Percentiles rank a stretch among this genome's conserved stretches.
Evolutionary conservation across 2,888 invertebrate species (phyloP).

Genomic region (Gortyna flavago): DNA sequence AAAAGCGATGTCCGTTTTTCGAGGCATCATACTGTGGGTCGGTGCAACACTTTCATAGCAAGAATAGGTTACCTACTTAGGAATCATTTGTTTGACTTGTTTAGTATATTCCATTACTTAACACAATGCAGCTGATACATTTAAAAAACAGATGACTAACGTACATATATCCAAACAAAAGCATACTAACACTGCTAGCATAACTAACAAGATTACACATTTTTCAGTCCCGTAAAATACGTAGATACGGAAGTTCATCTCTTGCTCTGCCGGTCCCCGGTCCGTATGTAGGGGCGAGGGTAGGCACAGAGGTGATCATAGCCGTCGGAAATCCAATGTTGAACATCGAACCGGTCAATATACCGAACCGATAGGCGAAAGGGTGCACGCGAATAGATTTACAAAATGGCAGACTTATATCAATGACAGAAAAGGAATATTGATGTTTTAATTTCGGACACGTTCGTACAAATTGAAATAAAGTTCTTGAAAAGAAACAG

Average conservation of each 20-base stretch:
- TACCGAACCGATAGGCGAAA: slow-evolving; percentile 35
- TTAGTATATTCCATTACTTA: neutral
- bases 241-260: slow-evolving; percentile 35
- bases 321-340: slow-evolving; percentile 52
- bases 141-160: no score
- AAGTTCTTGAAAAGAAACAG: neutral
- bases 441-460: slow-evolving; percentile 32
- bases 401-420: slow-evolving; percentile 30
- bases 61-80: no score
- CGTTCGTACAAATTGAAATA: neutral
- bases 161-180: neutral
- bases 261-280: slow-evolving; percentile 9
- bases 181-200: neutral
- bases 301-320: slow-evolving; percentile 50
- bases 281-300: slow-evolving; percentile 43
- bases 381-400: slow-evolving; percentile 26
- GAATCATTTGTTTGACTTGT: neutral
- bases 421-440: slow-evolving; percentile 16
- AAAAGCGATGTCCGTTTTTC: no score
- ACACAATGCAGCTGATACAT: neutral
- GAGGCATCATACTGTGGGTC: no score
- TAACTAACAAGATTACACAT: slow-evolving; percentile 3
- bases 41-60: neutral
- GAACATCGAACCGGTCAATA: slow-evolving; percentile 52
- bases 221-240: slow-evolving; percentile 27